Evolutionary conservation across 2,113 vertebrate species (phyloP).

Genomic region (Megalops atlanticus): DNA sequence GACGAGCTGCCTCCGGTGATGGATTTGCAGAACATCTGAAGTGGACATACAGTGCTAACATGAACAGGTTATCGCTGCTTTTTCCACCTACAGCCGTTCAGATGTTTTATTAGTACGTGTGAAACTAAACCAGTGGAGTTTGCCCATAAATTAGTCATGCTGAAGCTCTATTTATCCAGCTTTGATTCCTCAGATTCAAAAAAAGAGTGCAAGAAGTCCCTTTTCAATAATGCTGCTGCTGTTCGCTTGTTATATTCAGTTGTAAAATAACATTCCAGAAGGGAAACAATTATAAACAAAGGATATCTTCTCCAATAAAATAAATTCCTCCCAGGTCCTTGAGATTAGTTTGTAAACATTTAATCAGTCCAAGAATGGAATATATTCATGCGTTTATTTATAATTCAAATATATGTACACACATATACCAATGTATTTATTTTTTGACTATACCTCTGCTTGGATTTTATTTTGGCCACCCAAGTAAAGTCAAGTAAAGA

Average conservation of each 20-base stretch:
- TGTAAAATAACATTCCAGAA: constrained; percentile 48
- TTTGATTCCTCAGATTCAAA: constrained; percentile 60
- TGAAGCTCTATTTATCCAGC: constrained; percentile 64
- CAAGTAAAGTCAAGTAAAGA: constrained; percentile 49
- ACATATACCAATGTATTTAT: neutral
- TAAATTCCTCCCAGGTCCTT: constrained; percentile 44
- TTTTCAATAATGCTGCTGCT: constrained; percentile 42
- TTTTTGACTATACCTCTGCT: constrained; percentile 43
- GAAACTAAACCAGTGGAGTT: no score
- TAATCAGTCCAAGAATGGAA: constrained; percentile 43
- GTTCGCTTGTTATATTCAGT: constrained; percentile 35
- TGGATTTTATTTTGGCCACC: constrained; percentile 63
- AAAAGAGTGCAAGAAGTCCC: constrained; percentile 30
- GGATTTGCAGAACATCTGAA: constrained; percentile 52
- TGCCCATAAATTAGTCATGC: no score
- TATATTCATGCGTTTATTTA: constrained; percentile 35
- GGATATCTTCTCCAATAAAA: constrained; percentile 32
- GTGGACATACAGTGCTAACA: constrained; percentile 47
- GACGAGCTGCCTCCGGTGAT: constrained; percentile 42
- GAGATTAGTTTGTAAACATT: constrained; percentile 63
- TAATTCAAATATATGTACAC: constrained; percentile 34
- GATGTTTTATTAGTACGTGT: constrained; percentile 62
- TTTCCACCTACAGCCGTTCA: constrained; percentile 50
- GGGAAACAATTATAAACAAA: constrained; percentile 46
- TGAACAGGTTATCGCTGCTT: constrained; percentile 58